Evolutionary conservation across 2,797 vertebrate genomes (phyloP).

Genomic region (Paedocypris micromegethes): DNA sequence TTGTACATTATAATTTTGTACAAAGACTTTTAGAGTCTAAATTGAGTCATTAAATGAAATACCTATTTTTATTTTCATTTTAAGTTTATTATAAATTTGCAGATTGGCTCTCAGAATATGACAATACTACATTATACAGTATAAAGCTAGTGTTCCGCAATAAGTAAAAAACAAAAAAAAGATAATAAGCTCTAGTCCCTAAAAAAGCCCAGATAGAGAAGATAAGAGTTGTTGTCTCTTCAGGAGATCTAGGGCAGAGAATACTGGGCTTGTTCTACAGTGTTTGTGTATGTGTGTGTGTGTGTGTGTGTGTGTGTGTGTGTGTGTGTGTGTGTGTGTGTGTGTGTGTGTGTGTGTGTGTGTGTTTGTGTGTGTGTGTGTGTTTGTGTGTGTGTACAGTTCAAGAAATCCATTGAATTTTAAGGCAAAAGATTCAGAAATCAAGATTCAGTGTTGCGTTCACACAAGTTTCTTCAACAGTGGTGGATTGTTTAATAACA

Average conservation of each 20-base stretch:
- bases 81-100: constrained; percentile 39
- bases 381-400: constrained; percentile 11
- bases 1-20: too few relatives aligned
- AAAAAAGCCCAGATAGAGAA: constrained; percentile 23
- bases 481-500: constrained; percentile 9
- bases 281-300: constrained; percentile 6
- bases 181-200: constrained; percentile 23
- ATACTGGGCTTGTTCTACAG: constrained; percentile 11
- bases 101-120: constrained; percentile 51
- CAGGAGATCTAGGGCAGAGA: constrained; percentile 30
- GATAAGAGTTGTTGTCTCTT: constrained; percentile 12
- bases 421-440: constrained; percentile 14
- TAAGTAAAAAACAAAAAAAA: neutral
- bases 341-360: constrained; percentile 4
- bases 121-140: constrained; percentile 49
- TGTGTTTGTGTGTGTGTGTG: too few relatives aligned
- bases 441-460: constrained; percentile 6
- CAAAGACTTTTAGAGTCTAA: too few relatives aligned
- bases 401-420: constrained; percentile 23
- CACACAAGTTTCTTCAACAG: constrained; percentile 4
- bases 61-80: constrained; percentile 9
- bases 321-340: neutral
- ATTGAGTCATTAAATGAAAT: constrained; percentile 9
- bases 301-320: too few relatives aligned
- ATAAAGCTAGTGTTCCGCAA: constrained; percentile 12